Evolutionary conservation across 1,140 invertebrate genomes (phyloP), one percentile per base, ranked within the genome.

Genomic region (Drosophila triauraria): DNA sequence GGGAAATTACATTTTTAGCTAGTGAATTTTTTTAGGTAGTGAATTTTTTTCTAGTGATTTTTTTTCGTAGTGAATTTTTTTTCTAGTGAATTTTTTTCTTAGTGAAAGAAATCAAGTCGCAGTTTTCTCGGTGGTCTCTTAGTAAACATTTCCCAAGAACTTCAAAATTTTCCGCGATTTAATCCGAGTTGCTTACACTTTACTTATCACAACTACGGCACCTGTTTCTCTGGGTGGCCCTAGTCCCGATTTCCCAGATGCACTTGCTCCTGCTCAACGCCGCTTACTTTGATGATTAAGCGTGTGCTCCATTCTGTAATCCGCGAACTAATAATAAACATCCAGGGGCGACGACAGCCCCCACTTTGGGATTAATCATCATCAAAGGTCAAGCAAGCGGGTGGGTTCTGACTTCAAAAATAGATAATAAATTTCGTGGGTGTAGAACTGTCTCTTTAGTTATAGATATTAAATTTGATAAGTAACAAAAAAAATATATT

Each of bases 261-360:
- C 10, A 46, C 44, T 13, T 20, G 44, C 20, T 15, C 1, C 38
- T 23, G 25, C 44, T 48, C n/a, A 42, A 12, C 25, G 7, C n/a
- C n/a, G 8, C 23, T 60, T 35, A 13, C 42, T 51, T 17, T 47
- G 38, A 20, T 20, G 30, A 3, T 53, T 35, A 2, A 17, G 4
- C 15, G n/a, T n/a, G 9, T 17, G 12, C 10, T 7, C 20, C 30
- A 0, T n/a, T 32, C 12, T 27, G 15, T 40, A 53, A 53, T 53
- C 23, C 32, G 2, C 13, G 3, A 43, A 10, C 61, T 23, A 30
- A 48, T 48, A 61, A 47, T 67, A 61, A 30, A 61, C 63, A 10
- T 32, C 6, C 2, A 64, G 32, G 5, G 10, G 9, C 12, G 40
- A 17, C 3, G 27, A 35, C n/a, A 53, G 10, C 27, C 27, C 27